phyloP scores from a whole-genome alignment of 2,797 vertebrate species.

The Poeciliopsis infans region DNA sequence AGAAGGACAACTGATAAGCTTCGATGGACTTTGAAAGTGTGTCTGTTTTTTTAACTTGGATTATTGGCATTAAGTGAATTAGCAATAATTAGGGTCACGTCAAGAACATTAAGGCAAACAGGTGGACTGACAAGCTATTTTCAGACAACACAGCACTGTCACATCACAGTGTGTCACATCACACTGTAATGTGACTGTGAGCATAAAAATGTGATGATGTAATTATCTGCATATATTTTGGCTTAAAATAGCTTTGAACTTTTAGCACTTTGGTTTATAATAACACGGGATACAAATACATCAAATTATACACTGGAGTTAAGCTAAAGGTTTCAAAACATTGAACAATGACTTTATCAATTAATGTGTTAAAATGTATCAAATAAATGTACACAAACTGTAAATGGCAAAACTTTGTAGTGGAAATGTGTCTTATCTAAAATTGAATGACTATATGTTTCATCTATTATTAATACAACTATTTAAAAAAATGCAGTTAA shows the following conservation, averaged over 20 bases:
- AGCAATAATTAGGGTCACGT: slow-evolving; percentile 66
- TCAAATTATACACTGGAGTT: background rate
- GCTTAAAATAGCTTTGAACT: background rate
- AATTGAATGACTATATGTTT: background rate
- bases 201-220: background rate
- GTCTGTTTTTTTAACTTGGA: slow-evolving; percentile 61
- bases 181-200: background rate
- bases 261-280: background rate
- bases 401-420: background rate
- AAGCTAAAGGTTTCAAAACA: background rate
- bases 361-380: background rate
- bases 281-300: background rate
- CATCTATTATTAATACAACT: background rate
- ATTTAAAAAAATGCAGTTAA: background rate
- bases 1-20: slow-evolving; percentile 56
- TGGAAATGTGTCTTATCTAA: background rate
- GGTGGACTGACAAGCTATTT: slow-evolving; percentile 62
- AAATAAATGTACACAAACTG: background rate
- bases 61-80: slow-evolving; percentile 70
- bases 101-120: slow-evolving; percentile 57
- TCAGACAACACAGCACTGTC: slow-evolving; percentile 36
- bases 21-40: slow-evolving; percentile 36
- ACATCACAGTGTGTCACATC: background rate
- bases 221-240: background rate
- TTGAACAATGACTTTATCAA: background rate